phyloP scores from a whole-genome alignment of 1,140 invertebrate genomes.

The Drosophila sucinea region DNA sequence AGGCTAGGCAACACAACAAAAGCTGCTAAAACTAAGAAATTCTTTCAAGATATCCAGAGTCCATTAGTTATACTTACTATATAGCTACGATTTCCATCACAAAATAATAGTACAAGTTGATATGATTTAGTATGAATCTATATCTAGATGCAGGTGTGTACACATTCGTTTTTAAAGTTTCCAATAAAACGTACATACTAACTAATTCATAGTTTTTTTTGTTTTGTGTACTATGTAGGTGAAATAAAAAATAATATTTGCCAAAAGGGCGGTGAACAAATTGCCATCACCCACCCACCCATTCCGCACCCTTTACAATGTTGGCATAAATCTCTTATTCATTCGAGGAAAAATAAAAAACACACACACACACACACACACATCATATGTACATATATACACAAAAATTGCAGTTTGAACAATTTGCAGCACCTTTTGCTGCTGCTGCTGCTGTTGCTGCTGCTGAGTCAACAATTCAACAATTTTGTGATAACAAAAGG shows the following conservation, averaged over 20 bases:
- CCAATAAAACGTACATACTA: background rate
- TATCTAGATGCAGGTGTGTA: no score
- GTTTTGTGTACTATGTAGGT: no score
- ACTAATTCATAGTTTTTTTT: background rate
- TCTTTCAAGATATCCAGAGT: background rate
- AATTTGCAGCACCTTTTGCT: constrained; percentile 41
- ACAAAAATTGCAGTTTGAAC: constrained; percentile 47
- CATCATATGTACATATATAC: no score
- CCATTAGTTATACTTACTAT: background rate
- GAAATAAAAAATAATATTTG: background rate
- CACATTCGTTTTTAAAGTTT: no score
- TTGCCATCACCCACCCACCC: background rate
- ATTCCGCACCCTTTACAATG: background rate
- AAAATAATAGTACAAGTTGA: no score
- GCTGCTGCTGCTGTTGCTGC: background rate
- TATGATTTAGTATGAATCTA: no score
- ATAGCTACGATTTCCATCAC: no score
- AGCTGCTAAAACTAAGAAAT: background rate
- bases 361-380: constrained; percentile 17
- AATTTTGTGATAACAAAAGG: constrained; percentile 63
- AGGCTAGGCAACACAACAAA: constrained; percentile 25
- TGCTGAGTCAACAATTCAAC: constrained; percentile 76
- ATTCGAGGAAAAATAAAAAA: constrained; percentile 20
- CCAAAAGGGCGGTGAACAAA: background rate
- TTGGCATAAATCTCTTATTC: constrained; percentile 63